Conservation (phyloP, 1,140 invertebrate species). For the Varroa destructor region DNA sequence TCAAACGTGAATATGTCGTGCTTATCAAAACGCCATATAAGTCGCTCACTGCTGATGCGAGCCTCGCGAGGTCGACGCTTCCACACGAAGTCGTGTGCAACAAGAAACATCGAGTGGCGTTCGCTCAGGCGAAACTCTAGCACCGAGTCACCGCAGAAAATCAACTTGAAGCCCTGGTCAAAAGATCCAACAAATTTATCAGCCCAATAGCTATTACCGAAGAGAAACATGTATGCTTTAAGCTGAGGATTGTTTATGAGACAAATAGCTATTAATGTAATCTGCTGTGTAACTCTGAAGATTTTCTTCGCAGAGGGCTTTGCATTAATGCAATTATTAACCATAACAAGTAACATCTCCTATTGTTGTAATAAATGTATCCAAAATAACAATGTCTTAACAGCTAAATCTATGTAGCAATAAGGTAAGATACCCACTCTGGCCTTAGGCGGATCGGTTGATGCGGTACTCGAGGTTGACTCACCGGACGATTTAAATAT, state of each 20-base stretch:
- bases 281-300: too few relatives aligned
- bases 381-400: neutral
- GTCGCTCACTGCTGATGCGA: slow-evolving; percentile 33
- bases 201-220: slow-evolving; percentile 29
- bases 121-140: slow-evolving; percentile 22
- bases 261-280: too few relatives aligned
- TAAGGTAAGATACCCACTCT: neutral
- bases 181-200: slow-evolving; percentile 1
- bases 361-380: neutral
- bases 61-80: slow-evolving; percentile 32
- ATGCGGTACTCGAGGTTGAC: slow-evolving; percentile 19
- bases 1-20: slow-evolving; percentile 60
- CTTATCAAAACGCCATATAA: slow-evolving; percentile 52
- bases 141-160: slow-evolving; percentile 21
- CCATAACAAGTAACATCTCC: too few relatives aligned
- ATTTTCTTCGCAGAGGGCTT: too few relatives aligned
- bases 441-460: neutral
- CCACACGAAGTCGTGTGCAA: slow-evolving; percentile 18
- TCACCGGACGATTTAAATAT: slow-evolving; percentile 34
- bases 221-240: too few relatives aligned
- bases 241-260: too few relatives aligned
- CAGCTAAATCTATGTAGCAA: neutral
- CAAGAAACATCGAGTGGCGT: neutral
- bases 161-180: slow-evolving; percentile 30
- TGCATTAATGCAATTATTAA: too few relatives aligned